These are phyloP conservation scores for Acanthosepion pharaonis DNA, from an alignment of 2,888 invertebrate species.

Conservation along the genomic window DNA sequence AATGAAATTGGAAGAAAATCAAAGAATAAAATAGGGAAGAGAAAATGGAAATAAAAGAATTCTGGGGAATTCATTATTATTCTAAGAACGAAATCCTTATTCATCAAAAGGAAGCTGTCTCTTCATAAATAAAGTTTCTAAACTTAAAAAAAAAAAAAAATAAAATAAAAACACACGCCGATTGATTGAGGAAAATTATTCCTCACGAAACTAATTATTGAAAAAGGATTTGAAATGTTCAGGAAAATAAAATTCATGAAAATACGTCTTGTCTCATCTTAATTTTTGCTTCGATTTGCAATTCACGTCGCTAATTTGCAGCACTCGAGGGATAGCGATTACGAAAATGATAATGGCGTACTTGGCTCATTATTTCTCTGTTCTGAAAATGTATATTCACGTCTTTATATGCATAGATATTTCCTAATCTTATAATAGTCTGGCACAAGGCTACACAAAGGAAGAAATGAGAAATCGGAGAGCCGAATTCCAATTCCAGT, in stretches of 20 bases:
- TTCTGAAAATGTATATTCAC: neutral
- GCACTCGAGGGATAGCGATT: neutral
- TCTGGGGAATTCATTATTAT: neutral
- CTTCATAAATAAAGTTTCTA: neutral
- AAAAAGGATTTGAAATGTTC: neutral
- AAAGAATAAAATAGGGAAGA: neutral
- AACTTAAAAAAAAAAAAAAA: neutral
- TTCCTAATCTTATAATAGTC: neutral
- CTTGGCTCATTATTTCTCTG: neutral
- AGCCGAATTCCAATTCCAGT: no score
- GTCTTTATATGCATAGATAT: neutral
- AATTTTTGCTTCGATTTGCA: neutral
- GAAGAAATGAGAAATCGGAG: no score
- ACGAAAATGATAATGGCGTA: neutral
- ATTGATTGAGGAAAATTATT: neutral
- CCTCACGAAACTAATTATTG: neutral
- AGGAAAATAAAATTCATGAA: neutral
- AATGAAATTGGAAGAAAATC: neutral
- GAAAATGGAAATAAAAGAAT: neutral
- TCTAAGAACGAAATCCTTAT: neutral
- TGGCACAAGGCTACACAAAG: neutral
- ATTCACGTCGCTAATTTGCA: neutral
- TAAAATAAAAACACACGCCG: neutral
- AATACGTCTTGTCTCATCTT: neutral
- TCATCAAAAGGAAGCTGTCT: neutral